A percentile compares a stretch with the other conserved stretches of the same genome.
Evolutionary conservation across 2,888 invertebrate species (phyloP).

Genomic region (Campoplex capitator): DNA sequence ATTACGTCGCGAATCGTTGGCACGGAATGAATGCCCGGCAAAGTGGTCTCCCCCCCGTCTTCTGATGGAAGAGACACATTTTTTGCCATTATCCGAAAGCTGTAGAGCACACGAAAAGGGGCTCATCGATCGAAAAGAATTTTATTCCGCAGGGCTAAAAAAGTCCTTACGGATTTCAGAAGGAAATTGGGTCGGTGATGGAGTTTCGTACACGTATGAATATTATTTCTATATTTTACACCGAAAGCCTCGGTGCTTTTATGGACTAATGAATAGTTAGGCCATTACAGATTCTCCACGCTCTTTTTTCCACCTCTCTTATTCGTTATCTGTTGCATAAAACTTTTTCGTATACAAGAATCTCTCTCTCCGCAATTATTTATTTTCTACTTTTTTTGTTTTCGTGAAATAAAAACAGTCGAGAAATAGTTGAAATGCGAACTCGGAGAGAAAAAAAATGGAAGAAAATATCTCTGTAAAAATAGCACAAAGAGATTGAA

Average conservation of each 20-base stretch:
- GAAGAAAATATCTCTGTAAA: not conserved
- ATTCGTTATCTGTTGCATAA: not conserved
- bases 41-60: constrained; percentile 12
- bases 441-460: not conserved
- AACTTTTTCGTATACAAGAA: not conserved
- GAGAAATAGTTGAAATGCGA: not conserved
- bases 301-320: not conserved
- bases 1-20: constrained; percentile 37
- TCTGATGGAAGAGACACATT: constrained; percentile 22
- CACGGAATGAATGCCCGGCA: constrained; percentile 11
- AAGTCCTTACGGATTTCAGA: constrained; percentile 33
- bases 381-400: not conserved
- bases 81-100: constrained; percentile 34
- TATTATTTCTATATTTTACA: not conserved
- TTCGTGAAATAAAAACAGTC: not conserved
- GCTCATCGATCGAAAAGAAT: constrained; percentile 55
- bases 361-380: not conserved
- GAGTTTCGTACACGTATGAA: not conserved
- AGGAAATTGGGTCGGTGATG: constrained; percentile 41
- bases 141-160: constrained; percentile 22
- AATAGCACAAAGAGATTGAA: constrained; percentile 23
- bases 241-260: not conserved
- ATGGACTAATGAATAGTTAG: not conserved
- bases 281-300: not conserved
- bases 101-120: constrained; percentile 16